Evolutionary conservation across 2,113 vertebrate species (phyloP).

Genomic region (Oryzias javanicus): DNA sequence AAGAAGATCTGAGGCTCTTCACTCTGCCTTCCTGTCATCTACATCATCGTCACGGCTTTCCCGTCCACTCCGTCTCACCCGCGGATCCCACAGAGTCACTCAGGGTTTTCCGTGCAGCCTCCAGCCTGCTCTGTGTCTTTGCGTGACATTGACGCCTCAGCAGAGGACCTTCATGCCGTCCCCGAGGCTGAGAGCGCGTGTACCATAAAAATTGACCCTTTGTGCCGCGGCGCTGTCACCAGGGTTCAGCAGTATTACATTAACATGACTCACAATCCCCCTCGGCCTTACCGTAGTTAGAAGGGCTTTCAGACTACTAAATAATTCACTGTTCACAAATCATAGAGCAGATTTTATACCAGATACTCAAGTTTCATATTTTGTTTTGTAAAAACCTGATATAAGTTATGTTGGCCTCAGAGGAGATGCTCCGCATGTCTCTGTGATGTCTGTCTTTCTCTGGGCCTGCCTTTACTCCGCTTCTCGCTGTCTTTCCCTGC

Average conservation of each 20-base stretch:
- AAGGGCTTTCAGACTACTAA: conserved; percentile 70
- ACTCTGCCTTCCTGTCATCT: too few species aligned
- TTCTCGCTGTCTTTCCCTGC: background rate
- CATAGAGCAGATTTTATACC: conserved; percentile 57
- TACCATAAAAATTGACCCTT: conserved; percentile 30
- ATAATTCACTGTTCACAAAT: conserved; percentile 70
- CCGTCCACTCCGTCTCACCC: too few species aligned
- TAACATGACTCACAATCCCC: conserved; percentile 56
- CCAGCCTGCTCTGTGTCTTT: too few species aligned
- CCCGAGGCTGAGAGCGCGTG: background rate
- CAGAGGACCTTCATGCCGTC: background rate
- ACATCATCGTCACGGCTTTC: too few species aligned
- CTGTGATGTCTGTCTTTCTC: conserved; percentile 13
- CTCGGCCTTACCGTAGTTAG: conserved; percentile 55
- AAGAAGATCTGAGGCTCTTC: too few species aligned
- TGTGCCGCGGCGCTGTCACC: conserved; percentile 27
- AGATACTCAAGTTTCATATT: conserved; percentile 62
- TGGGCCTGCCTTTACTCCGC: conserved; percentile 7
- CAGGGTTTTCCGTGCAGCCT: too few species aligned
- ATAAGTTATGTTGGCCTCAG: conserved; percentile 42
- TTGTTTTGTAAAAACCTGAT: conserved; percentile 63
- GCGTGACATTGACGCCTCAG: too few species aligned
- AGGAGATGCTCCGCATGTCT: conserved; percentile 16
- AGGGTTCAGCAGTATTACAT: conserved; percentile 37
- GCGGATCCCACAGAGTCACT: too few species aligned